phyloP scores from a whole-genome alignment of 2,888 invertebrate species.

The Acleris literana region DNA sequence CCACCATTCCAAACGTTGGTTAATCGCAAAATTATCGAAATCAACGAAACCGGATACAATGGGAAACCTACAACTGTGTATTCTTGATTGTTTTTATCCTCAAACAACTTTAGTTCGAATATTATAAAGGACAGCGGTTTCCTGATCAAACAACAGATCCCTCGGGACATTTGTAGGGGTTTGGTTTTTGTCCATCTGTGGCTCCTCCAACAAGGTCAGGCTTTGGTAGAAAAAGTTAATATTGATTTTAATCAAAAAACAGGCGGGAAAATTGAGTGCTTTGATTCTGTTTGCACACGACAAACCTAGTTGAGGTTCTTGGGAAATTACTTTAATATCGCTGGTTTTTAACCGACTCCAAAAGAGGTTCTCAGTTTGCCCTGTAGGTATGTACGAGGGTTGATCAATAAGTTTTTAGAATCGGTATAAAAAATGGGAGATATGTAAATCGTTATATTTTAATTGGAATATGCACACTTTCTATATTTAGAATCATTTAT shows the following conservation, averaged over 20 bases:
- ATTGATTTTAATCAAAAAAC: slow-evolving; percentile 17
- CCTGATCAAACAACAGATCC: slow-evolving; percentile 20
- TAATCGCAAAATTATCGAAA: background rate
- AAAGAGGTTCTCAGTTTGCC: too few relatives aligned
- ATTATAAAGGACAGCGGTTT: slow-evolving; percentile 5
- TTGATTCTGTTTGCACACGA: slow-evolving; percentile 2
- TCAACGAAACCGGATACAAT: background rate
- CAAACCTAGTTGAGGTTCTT: background rate
- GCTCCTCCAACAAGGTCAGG: slow-evolving; percentile 3
- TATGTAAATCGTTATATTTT: too few relatives aligned
- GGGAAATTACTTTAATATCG: too few relatives aligned
- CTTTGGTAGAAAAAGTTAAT: slow-evolving; percentile 4
- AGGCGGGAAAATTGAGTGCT: background rate
- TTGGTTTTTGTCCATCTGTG: slow-evolving; percentile 11
- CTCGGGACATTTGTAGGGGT: slow-evolving; percentile 15
- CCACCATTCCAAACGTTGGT: too few relatives aligned
- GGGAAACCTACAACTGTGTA: background rate
- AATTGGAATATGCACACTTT: too few relatives aligned
- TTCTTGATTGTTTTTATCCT: background rate
- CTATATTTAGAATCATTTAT: too few relatives aligned
- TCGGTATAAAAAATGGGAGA: too few relatives aligned
- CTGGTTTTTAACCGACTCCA: too few relatives aligned
- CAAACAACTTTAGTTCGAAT: slow-evolving; percentile 7
- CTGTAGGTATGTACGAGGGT: too few relatives aligned
- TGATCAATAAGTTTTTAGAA: too few relatives aligned